These are phyloP conservation scores for Adoxophyes honmai DNA, from an alignment of 1,140 invertebrate species.

Conservation along the genomic window DNA sequence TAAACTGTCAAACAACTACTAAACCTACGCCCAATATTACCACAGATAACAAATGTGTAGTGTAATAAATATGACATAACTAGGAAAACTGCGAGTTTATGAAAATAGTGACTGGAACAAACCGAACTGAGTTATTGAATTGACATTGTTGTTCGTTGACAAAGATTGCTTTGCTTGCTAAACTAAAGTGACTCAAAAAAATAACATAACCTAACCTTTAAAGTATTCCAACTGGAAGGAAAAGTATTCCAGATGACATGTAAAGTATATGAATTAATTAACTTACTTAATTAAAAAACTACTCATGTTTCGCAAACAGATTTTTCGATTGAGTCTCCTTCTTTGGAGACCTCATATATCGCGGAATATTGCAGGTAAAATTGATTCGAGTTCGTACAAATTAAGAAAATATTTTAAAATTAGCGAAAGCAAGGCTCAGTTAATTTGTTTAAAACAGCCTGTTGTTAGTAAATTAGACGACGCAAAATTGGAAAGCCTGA, in stretches of 20 bases:
- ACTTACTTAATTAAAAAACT: no score
- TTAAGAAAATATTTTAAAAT: slow-evolving; percentile 51
- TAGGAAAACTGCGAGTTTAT: no score
- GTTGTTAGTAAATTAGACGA: slow-evolving; percentile 44
- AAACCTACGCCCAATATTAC: not conserved
- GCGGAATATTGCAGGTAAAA: not conserved
- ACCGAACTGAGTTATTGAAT: no score
- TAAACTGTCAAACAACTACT: not conserved
- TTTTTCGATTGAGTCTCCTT: not conserved
- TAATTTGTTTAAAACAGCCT: slow-evolving; percentile 53
- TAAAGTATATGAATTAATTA: no score
- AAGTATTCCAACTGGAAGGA: no score
- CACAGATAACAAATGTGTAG: not conserved
- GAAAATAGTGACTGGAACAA: no score
- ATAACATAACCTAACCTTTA: no score
- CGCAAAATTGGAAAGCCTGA: slow-evolving; percentile 33
- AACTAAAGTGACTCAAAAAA: no score
- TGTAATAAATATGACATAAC: not conserved
- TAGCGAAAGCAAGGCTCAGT: slow-evolving; percentile 43
- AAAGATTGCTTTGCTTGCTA: no score
- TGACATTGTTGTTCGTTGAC: no score
- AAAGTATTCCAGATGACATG: no score
- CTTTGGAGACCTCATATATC: not conserved
- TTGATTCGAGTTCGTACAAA: not conserved
- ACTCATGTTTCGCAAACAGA: not conserved